phyloP scores from a whole-genome alignment of 2,113 vertebrate genomes.

The Antidorcas marsupialis region DNA sequence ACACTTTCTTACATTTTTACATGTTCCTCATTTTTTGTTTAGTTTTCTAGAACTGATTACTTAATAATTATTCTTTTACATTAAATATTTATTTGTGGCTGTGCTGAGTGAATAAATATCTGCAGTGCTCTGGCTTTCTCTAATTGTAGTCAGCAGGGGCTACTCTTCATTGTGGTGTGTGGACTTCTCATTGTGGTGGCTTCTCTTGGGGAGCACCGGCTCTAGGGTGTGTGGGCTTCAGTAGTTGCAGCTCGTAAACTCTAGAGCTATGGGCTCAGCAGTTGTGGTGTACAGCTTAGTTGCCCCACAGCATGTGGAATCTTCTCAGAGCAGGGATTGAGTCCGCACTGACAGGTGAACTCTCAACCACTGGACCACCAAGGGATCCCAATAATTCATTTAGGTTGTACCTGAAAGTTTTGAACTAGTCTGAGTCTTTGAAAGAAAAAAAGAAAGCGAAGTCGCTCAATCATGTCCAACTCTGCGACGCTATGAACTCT shows the following conservation, averaged over 20 bases:
- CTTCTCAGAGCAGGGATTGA: background rate
- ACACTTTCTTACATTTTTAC: background rate
- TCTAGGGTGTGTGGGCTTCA: background rate
- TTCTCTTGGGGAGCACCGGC: accelerated
- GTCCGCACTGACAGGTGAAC: background rate
- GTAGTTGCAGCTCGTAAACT: background rate
- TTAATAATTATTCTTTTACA: background rate
- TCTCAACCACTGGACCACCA: background rate
- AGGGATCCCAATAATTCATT: background rate
- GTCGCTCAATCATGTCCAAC: background rate
- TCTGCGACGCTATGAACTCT: background rate
- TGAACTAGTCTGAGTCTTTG: background rate
- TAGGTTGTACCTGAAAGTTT: background rate
- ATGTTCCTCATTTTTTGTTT: background rate
- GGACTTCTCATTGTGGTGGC: background rate
- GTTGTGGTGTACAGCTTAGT: background rate
- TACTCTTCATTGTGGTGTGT: background rate
- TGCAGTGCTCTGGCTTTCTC: background rate
- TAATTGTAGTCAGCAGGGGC: background rate
- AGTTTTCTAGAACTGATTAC: background rate
- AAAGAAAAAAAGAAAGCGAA: background rate
- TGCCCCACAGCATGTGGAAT: background rate
- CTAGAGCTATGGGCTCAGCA: background rate
- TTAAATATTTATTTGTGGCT: background rate
- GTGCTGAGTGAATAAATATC: background rate